Percentiles rank a stretch among this genome's conserved stretches.
phyloP scores from a whole-genome alignment of 2,113 vertebrate genomes.

The Ochotona curzoniae region DNA sequence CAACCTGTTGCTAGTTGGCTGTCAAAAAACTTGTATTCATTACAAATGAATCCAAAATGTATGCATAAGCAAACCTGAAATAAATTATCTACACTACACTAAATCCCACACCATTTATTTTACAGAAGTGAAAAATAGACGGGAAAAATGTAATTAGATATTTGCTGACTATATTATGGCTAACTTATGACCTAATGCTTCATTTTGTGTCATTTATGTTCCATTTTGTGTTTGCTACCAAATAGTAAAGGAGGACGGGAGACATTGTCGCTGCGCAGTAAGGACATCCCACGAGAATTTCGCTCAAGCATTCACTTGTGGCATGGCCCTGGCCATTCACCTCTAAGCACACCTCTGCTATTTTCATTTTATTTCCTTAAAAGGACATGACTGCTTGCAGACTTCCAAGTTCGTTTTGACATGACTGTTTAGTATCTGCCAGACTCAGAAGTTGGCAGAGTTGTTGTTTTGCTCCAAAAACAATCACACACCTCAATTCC shows the following conservation, averaged over 20 bases:
- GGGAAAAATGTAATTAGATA: neutral
- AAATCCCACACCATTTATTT: neutral
- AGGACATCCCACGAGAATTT: accelerated
- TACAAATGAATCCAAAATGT: neutral
- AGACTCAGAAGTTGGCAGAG: neutral
- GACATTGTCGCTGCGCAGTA: accelerated
- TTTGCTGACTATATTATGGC: neutral
- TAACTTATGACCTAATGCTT: neutral
- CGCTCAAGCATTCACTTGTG: neutral
- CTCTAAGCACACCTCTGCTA: neutral
- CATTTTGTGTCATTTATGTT: neutral
- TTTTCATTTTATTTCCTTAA: neutral
- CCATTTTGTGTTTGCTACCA: neutral
- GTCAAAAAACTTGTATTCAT: neutral
- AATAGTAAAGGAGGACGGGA: neutral
- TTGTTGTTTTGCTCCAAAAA: neutral
- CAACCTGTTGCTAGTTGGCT: neutral
- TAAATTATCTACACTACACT: neutral
- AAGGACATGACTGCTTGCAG: neutral
- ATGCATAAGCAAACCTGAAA: neutral
- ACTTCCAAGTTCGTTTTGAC: neutral
- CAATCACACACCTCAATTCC: neutral
- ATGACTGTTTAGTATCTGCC: neutral
- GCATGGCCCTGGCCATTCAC: neutral
- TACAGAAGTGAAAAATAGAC: neutral